Conservation (phyloP, 2,888 invertebrate genomes). For the Tetranychus piercei region DNA sequence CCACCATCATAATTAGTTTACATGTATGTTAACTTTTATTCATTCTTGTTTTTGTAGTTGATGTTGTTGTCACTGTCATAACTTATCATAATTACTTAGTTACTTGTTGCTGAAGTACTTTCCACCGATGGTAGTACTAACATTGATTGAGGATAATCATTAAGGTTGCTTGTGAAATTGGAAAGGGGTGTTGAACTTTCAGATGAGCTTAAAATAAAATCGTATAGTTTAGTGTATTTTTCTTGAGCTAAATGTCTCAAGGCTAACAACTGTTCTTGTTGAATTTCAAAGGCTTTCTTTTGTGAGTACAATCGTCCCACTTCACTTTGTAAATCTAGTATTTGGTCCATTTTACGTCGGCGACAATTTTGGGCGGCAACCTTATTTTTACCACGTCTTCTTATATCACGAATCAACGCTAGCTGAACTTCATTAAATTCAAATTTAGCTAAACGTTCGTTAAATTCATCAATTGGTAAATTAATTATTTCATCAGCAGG, state of each 20-base stretch:
- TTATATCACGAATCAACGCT: slow-evolving; percentile 75
- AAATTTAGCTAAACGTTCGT: slow-evolving; percentile 76
- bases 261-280: slow-evolving; percentile 24
- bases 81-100: too few species aligned
- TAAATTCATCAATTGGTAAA: slow-evolving; percentile 91
- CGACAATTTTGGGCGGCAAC: slow-evolving; percentile 97
- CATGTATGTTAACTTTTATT: too few species aligned
- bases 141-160: too few species aligned
- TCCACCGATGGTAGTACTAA: too few species aligned
- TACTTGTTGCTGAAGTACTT: too few species aligned
- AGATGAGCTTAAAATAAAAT: slow-evolving; percentile 9
- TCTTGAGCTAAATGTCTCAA: slow-evolving; percentile 24
- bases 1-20: too few species aligned
- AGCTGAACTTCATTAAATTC: slow-evolving; percentile 79
- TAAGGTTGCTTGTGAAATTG: not conserved
- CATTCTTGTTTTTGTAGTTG: too few species aligned
- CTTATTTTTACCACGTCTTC: slow-evolving; percentile 53
- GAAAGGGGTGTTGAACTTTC: not conserved
- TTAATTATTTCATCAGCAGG: slow-evolving; percentile 77
- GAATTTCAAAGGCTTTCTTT: slow-evolving; percentile 23
- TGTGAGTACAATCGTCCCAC: slow-evolving; percentile 54
- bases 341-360: slow-evolving; percentile 83
- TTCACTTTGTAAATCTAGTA: slow-evolving; percentile 73
- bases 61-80: too few species aligned
- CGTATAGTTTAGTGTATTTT: slow-evolving; percentile 25